Conservation (phyloP, 1,140 invertebrate species). For the Brachionus paranguensis region DNA sequence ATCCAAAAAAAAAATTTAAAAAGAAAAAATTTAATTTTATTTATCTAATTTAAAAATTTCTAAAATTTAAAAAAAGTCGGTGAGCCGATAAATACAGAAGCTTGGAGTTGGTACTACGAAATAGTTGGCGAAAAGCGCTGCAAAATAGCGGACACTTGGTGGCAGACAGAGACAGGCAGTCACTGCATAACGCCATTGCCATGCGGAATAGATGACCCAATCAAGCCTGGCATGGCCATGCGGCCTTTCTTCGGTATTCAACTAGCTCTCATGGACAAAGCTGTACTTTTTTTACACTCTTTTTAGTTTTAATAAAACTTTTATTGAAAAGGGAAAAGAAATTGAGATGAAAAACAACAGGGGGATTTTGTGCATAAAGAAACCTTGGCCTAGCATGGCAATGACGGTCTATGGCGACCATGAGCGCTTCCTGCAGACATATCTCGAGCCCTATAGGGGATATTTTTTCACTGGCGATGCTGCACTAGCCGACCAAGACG, state of each 20-base stretch:
- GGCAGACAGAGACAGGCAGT: conserved; percentile 68
- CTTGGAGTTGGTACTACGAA: conserved; percentile 93
- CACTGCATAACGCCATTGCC: conserved; percentile 57
- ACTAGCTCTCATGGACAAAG: conserved; percentile 52
- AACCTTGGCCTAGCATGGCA: conserved; percentile 58
- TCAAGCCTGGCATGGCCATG: conserved; percentile 58
- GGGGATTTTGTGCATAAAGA: conserved; percentile 54
- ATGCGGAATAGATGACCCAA: conserved; percentile 51
- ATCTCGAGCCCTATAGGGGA: conserved; percentile 53
- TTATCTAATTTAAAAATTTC: neutral
- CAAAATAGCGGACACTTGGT: conserved; percentile 89
- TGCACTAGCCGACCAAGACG: conserved; percentile 48
- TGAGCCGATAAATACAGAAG: conserved; percentile 95
- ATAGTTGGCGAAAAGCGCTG: conserved; percentile 67
- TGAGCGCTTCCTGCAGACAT: conserved; percentile 55
- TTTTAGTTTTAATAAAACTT: no score
- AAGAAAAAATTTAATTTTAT: no score
- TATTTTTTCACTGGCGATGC: conserved; percentile 59
- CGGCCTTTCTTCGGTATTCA: conserved; percentile 59
- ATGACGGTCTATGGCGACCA: conserved; percentile 57
- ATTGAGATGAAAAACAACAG: neutral
- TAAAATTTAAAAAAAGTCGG: conserved; percentile 63
- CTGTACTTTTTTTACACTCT: neutral
- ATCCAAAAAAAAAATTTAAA: no score
- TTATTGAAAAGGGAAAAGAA: conserved; percentile 45